Percentiles rank a stretch among this genome's conserved stretches.
Conservation (phyloP, 1,140 invertebrate genomes). For the Drosophila albomicans region DNA sequence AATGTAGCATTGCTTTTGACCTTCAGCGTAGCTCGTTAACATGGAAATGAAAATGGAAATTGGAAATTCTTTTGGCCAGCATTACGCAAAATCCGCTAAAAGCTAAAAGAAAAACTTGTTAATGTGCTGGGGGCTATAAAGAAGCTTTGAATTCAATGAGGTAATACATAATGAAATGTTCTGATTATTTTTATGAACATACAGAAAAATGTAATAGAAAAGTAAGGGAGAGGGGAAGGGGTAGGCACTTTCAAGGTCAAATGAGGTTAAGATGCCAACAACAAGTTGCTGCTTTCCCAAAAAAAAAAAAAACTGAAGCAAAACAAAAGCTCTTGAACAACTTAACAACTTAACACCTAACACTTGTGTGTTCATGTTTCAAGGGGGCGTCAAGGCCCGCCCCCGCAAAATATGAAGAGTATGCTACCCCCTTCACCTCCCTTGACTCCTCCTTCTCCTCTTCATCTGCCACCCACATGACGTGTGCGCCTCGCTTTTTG, state of each 20-base stretch:
- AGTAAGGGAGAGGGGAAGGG: not conserved
- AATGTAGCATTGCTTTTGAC: constrained; percentile 13
- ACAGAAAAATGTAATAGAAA: constrained; percentile 32
- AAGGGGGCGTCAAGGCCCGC: constrained; percentile 39
- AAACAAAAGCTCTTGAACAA: constrained; percentile 9
- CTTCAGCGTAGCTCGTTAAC: constrained; percentile 41
- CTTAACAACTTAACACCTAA: constrained; percentile 31
- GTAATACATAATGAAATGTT: constrained; percentile 35
- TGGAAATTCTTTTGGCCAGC: constrained; percentile 12
- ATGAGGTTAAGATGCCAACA: constrained; percentile 52
- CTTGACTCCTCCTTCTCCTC: not conserved
- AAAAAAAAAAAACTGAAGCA: constrained; percentile 20
- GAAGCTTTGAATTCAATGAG: constrained; percentile 23
- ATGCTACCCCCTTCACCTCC: not conserved
- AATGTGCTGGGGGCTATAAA: constrained; percentile 33
- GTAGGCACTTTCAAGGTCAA: constrained; percentile 57
- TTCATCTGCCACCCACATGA: constrained; percentile 32
- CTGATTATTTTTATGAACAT: constrained; percentile 35
- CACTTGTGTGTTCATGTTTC: constrained; percentile 43
- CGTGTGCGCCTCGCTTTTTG: constrained; percentile 22
- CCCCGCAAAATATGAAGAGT: constrained; percentile 32
- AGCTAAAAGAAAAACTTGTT: constrained; percentile 29
- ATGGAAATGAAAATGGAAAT: constrained; percentile 14
- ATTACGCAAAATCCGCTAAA: constrained; percentile 61
- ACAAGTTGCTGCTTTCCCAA: constrained; percentile 46